A percentile compares a stretch with the other conserved stretches of the same genome.
Evolutionary conservation across 2,888 invertebrate species (phyloP).

Genomic region (Patella ulyssiponensis): DNA sequence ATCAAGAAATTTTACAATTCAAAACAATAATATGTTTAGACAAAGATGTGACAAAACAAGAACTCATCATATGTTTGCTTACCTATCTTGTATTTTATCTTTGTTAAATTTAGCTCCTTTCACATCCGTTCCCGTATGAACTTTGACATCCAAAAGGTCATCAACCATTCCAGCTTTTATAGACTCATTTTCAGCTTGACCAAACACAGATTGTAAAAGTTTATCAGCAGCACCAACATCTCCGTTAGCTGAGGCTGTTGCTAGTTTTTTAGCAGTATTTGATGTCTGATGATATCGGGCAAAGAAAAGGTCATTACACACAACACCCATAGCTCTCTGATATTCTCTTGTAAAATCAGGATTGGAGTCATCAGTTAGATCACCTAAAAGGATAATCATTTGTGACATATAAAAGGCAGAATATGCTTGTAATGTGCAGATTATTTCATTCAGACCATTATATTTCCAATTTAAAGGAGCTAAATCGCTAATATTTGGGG

Average conservation of each 20-base stretch:
- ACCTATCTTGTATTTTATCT: constrained; percentile 63
- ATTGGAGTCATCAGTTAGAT: constrained; percentile 65
- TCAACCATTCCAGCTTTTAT: constrained; percentile 64
- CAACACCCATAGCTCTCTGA: constrained; percentile 64
- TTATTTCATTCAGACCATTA: too few relatives aligned
- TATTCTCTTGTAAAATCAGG: constrained; percentile 66
- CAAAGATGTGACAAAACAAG: too few relatives aligned
- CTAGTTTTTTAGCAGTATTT: constrained; percentile 38
- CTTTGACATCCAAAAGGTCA: constrained; percentile 62
- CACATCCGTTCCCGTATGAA: constrained; percentile 61
- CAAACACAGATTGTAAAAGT: constrained; percentile 62
- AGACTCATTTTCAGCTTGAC: constrained; percentile 62
- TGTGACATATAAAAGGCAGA: not conserved
- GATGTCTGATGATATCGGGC: constrained; percentile 60
- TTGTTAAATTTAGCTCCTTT: constrained; percentile 64
- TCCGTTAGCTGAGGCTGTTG: constrained; percentile 38
- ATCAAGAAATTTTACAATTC: too few relatives aligned
- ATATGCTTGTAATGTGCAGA: too few relatives aligned
- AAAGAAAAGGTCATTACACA: constrained; percentile 70
- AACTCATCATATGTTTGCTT: not conserved
- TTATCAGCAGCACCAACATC: constrained; percentile 43
- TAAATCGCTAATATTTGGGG: too few relatives aligned
- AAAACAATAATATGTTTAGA: too few relatives aligned
- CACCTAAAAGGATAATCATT: constrained; percentile 49
- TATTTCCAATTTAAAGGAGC: too few relatives aligned